Conservation (phyloP, 2,113 vertebrate genomes). For the Pseudopipra pipra region DNA sequence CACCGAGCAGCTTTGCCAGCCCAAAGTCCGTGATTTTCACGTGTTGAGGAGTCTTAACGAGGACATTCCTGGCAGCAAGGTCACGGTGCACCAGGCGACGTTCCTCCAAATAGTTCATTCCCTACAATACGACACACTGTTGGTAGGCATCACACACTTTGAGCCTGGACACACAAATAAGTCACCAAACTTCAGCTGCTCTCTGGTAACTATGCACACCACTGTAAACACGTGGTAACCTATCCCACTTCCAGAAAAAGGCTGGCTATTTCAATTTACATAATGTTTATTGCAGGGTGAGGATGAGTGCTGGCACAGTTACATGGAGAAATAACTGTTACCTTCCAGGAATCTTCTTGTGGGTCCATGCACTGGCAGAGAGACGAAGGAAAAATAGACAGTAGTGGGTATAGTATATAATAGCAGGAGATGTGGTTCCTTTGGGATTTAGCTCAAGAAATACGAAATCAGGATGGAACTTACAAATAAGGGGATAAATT, state of each 20-base stretch:
- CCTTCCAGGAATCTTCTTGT: not conserved
- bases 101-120: conserved; percentile 95
- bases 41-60: conserved; percentile 90
- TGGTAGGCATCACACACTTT: not conserved
- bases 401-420: not conserved
- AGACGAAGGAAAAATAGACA: not conserved
- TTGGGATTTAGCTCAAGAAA: not conserved
- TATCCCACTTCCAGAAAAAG: not conserved
- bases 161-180: fast-evolving
- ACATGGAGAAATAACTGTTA: not conserved
- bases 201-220: too few relatives aligned
- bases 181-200: not conserved
- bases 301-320: not conserved
- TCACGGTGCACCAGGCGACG: conserved; percentile 93
- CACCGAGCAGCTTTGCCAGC: conserved; percentile 87
- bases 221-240: fast-evolving
- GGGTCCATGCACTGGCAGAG: not conserved
- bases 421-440: not conserved
- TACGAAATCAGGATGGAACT: not conserved
- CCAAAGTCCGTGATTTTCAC: conserved; percentile 96
- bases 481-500: not conserved
- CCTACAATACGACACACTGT: conserved; percentile 63
- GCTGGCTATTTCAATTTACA: not conserved
- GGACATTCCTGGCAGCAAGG: conserved; percentile 91
- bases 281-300: not conserved